Conservation (phyloP, 2,113 vertebrate species). For the Chlamydotis undulata region DNA sequence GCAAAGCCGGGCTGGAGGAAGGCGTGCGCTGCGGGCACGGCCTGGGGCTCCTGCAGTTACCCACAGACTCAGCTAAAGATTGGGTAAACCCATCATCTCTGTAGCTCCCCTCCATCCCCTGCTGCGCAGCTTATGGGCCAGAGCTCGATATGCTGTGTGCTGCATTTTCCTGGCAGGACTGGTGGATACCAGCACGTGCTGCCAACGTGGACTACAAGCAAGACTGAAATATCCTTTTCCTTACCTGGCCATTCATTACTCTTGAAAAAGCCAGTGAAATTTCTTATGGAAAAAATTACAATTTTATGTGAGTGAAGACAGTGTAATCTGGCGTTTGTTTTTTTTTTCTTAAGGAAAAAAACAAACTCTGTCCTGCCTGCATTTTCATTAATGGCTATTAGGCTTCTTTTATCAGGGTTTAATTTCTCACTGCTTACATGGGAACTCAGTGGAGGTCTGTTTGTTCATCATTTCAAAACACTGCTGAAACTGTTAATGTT, state of each 20-base stretch:
- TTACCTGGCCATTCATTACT: rapidly evolving
- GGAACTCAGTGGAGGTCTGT: neutral
- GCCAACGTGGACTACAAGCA: neutral
- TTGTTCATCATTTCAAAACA: neutral
- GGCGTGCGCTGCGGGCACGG: rapidly evolving
- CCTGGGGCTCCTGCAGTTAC: neutral
- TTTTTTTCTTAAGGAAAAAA: neutral
- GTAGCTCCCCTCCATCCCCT: neutral
- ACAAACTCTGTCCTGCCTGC: rapidly evolving
- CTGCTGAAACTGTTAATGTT: neutral
- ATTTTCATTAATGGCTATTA: neutral
- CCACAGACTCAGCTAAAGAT: neutral
- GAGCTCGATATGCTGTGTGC: neutral
- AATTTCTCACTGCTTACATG: neutral
- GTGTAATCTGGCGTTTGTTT: neutral
- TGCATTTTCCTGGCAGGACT: neutral
- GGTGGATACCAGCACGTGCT: neutral
- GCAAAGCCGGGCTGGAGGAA: neutral
- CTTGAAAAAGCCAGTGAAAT: neutral
- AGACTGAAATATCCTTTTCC: neutral
- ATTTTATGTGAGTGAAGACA: neutral
- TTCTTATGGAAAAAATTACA: neutral
- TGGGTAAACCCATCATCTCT: rapidly evolving
- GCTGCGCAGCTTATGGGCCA: neutral
- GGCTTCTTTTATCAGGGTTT: neutral